phyloP scores from a whole-genome alignment of 2,888 invertebrate genomes.

The Ophion obscuratus region DNA sequence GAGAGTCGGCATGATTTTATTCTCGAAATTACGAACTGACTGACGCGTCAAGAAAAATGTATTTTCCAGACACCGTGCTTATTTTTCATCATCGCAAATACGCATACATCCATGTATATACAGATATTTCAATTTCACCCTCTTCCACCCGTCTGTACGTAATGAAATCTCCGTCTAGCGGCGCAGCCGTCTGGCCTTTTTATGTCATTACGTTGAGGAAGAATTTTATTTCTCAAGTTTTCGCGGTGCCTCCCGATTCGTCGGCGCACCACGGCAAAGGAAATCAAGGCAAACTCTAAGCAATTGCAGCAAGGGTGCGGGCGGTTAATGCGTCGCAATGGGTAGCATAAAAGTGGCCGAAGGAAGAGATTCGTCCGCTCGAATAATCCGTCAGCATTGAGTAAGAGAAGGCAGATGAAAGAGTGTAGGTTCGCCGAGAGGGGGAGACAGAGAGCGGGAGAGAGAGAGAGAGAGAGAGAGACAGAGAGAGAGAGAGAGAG shows the following conservation, averaged over 20 bases:
- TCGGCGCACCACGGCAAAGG: constrained; percentile 19
- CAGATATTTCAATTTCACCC: constrained; percentile 23
- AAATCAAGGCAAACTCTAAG: constrained; percentile 24
- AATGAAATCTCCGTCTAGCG: constrained; percentile 52
- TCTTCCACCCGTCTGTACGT: constrained; percentile 38
- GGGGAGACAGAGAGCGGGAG: neutral
- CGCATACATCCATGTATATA: neutral
- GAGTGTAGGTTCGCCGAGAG: neutral
- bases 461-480: neutral
- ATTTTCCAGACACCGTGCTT: constrained; percentile 4
- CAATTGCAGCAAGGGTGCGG: neutral
- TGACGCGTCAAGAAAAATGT: neutral
- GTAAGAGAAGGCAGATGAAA: neutral
- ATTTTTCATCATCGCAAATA: neutral
- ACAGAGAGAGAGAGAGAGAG: too few species aligned
- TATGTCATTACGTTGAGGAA: constrained; percentile 42
- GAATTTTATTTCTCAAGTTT: constrained; percentile 19
- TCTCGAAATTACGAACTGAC: too few species aligned
- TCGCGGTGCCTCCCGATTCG: constrained; percentile 8
- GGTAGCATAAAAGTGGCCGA: neutral
- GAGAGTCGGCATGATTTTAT: neutral
- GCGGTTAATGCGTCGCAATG: neutral
- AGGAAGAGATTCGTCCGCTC: neutral
- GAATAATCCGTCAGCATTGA: neutral
- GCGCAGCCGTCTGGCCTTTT: constrained; percentile 46